A percentile compares a stretch with the other conserved stretches of the same genome.
Conservation (phyloP, 2,888 invertebrate species). For the Tuta absoluta region DNA sequence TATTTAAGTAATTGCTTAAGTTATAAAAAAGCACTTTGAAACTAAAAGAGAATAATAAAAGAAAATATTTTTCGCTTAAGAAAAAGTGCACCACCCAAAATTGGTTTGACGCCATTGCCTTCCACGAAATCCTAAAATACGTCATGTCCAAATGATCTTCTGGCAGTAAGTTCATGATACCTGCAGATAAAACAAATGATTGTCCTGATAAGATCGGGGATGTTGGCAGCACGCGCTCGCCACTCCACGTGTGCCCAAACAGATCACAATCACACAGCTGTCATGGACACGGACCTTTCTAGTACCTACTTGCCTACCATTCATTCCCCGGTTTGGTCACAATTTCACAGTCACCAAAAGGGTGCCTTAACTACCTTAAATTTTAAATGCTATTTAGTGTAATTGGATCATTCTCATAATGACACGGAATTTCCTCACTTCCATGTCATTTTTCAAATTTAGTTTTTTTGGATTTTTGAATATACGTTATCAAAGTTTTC, state of each 20-base stretch:
- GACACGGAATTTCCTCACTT: no score
- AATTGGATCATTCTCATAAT: no score
- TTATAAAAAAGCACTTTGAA: neutral
- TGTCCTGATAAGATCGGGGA: constrained; percentile 22
- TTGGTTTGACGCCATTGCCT: neutral
- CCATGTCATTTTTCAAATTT: no score
- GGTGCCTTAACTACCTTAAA: no score
- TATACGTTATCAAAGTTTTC: no score
- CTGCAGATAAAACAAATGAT: constrained; percentile 24
- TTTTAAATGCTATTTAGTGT: no score
- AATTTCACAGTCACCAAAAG: no score
- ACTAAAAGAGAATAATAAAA: neutral
- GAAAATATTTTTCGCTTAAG: neutral
- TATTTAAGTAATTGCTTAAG: neutral
- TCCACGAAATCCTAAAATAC: neutral
- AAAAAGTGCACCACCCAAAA: neutral
- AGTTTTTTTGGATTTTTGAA: no score
- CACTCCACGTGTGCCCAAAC: constrained; percentile 45
- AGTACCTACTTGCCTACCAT: neutral
- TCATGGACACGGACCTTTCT: constrained; percentile 49
- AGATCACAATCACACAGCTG: constrained; percentile 66
- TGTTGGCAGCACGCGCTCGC: constrained; percentile 39
- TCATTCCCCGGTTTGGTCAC: neutral
- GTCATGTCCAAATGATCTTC: neutral
- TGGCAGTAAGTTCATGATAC: constrained; percentile 9